Base-by-base conservation (phyloP, 2,797 vertebrate species). In the Rhinogobio ventralis region DNA sequence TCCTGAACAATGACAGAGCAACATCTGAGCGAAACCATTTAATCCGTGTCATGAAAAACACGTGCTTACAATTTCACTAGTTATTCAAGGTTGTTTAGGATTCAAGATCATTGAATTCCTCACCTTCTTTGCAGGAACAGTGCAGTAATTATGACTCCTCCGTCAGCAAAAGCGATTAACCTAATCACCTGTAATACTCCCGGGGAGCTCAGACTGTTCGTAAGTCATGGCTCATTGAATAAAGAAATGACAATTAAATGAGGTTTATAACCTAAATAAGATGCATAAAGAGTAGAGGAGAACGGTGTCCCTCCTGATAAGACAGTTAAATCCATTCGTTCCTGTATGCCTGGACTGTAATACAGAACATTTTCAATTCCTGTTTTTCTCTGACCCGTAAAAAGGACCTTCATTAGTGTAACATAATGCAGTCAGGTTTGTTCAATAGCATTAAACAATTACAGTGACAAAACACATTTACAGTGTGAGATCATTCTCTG, bases 131-230 rank as follows among this genome's bases (percentile, higher is more conserved):
- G 64, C 62, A 46, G 42, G 81, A 72, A 23, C 69, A 46, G 60
- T 68, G 73, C n/a, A 7, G 73, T 87, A 81, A 82, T 83, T 85
- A 85, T 74, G 68, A 84, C 30, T 81, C 81, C 77, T 85, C 69
- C 72, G 30, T 87, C 83, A 82, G 69, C 77, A 79, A 62, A 71
- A 86, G 74, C 36, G 69, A 86, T 88, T 83, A 88, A 88, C 81
- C 84, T 88, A 78, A 87, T 87, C 79, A 78, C 86, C 74, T 82
- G 83, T 57, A 79, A 66, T 72, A 76, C 81, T 80, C 86, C 64
- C 77, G 33, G 51, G 60, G 51, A 53, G 75, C 53, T 55, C 19
- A 23, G 36, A 51, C 9, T 51, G 66, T 36, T 30, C 68, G 14
- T 7, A 49, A 33, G 78, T 28, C 77, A 85, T 20, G 78, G 74